A percentile compares a stretch with the other conserved stretches of the same genome.
phyloP scores from a whole-genome alignment of 2,888 invertebrate genomes.

The Drosophila pegasa region DNA sequence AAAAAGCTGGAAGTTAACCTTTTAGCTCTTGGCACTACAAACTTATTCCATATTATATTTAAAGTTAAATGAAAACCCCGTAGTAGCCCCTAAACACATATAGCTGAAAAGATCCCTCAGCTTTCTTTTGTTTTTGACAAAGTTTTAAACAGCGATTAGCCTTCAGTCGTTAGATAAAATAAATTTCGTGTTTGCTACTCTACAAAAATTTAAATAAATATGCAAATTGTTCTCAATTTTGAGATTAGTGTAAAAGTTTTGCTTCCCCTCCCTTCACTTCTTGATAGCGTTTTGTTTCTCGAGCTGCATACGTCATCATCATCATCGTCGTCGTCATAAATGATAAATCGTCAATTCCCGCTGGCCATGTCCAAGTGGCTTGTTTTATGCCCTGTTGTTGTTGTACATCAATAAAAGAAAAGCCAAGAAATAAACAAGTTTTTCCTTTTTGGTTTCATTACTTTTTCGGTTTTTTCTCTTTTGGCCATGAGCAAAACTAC shows the following conservation, averaged over 20 bases:
- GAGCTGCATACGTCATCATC: constrained; percentile 44
- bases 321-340: constrained; percentile 68
- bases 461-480: constrained; percentile 27
- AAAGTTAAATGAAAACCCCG: background rate
- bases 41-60: no score
- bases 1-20: no score
- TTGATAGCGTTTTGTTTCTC: constrained; percentile 27
- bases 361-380: constrained; percentile 62
- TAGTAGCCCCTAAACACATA: background rate
- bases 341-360: constrained; percentile 74
- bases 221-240: constrained; percentile 58
- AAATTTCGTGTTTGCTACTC: constrained; percentile 4
- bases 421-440: constrained; percentile 53
- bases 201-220: constrained; percentile 49
- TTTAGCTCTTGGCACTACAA: no score
- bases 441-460: constrained; percentile 21
- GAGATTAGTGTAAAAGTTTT: constrained; percentile 55
- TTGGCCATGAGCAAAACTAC: constrained; percentile 51
- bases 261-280: background rate
- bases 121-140: background rate
- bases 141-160: constrained; percentile 33
- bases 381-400: constrained; percentile 32
- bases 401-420: constrained; percentile 58
- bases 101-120: background rate
- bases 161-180: constrained; percentile 12